Percentiles rank a stretch among this genome's conserved stretches.
Evolutionary conservation across 2,888 invertebrate genomes (phyloP).

Genomic region (Luffia ferchaultella): DNA sequence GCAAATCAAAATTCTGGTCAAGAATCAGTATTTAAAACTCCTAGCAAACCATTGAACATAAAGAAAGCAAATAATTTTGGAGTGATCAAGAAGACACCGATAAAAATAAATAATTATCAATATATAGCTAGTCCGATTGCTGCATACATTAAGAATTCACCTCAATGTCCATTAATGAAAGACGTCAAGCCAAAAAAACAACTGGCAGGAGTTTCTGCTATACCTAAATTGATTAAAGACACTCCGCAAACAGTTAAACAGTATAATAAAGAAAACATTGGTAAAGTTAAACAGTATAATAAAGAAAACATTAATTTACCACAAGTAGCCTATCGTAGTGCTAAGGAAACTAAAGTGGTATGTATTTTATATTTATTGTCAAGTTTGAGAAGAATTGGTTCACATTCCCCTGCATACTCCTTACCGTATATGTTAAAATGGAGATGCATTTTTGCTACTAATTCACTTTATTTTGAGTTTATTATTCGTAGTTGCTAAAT

Average conservation of each 20-base stretch:
- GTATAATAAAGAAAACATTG: constrained; percentile 34
- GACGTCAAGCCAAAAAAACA: constrained; percentile 38
- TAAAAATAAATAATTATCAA: constrained; percentile 27
- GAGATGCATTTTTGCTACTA: too few species aligned
- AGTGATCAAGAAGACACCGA: constrained; percentile 26
- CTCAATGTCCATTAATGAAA: constrained; percentile 34
- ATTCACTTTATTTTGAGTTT: too few species aligned
- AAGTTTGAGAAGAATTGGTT: neutral
- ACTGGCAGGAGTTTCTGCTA: constrained; percentile 28
- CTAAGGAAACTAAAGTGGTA: constrained; percentile 42
- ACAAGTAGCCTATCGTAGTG: constrained; percentile 36
- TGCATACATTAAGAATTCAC: constrained; percentile 39
- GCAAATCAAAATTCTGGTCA: neutral
- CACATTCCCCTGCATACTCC: neutral
- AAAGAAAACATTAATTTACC: constrained; percentile 40
- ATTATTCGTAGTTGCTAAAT: too few species aligned
- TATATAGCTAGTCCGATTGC: constrained; percentile 47
- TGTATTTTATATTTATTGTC: constrained; percentile 14
- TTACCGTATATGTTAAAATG: too few species aligned
- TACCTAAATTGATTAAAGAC: constrained; percentile 30
- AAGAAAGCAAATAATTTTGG: constrained; percentile 22
- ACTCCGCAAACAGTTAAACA: constrained; percentile 12
- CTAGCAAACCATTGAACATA: constrained; percentile 21
- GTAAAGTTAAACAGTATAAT: constrained; percentile 20
- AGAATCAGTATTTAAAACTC: constrained; percentile 28